Base-by-base conservation (phyloP, 1,140 invertebrate species). In the Lucilia sericata region DNA sequence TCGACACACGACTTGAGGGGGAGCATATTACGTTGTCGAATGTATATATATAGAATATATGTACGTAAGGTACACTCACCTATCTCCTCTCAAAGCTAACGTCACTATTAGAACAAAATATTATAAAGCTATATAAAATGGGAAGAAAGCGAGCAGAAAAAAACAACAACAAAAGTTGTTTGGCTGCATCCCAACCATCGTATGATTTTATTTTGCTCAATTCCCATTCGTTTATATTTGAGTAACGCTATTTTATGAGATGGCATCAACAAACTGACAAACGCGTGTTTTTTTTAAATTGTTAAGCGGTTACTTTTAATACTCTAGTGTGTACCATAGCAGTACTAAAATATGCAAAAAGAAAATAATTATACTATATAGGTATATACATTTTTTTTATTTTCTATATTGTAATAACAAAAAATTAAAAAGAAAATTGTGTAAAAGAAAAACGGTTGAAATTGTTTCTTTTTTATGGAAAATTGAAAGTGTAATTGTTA, bases 161-260 rank as follows among this genome's bases (percentile, higher is more conserved):
- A 60, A 60, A 70, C 19, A 19, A 25, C 5, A 7, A 25, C 8
- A 7, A 70, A 70, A 70, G n/a, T 70, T 70, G 65, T 70, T 70
- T 70, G 65, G 65, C n/a, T 21, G 65, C 65, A 60, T 60, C 55
- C 42, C 55, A 60, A 14, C 2, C 55, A 70, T 70, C 65, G 65
- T 70, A 70, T 70, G 65, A 70, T 70, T 70, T 25, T 25, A 21
- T 70, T 70, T 70, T 21, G 65, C 65, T 70, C 65, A 70, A 70
- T 70, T 70, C 65, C 65, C 10, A 70, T 70, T 70, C 65, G 65
- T 70, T 70, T 70, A 42, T 42, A 70, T 70, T 70, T 70, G 65
- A 70, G 65, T 70, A 70, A 70, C 65, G 65, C 65, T 70, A 70
- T 70, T 70, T 70, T 21, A 70, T 70, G 65, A 70, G 65, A 70